phyloP scores from a whole-genome alignment of 1,140 invertebrate genomes.

The Aphelenchoides besseyi region DNA sequence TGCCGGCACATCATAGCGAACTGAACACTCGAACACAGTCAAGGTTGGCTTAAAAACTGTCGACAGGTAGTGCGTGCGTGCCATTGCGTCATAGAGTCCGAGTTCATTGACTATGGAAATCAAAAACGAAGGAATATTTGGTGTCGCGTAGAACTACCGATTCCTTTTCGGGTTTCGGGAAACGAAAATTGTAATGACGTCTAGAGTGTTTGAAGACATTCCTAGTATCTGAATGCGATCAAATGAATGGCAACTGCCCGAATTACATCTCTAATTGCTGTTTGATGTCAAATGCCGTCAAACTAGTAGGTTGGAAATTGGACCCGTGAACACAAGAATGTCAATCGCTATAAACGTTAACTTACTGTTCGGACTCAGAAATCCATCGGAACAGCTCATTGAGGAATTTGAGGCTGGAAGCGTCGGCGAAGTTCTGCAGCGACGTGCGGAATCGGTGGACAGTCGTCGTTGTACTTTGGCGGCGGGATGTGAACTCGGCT shows the following conservation, averaged over 20 bases:
- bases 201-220: neutral
- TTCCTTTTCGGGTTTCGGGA: too few species aligned
- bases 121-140: too few species aligned
- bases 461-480: slow-evolving; percentile 15
- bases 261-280: neutral
- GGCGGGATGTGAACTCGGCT: neutral
- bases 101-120: too few species aligned
- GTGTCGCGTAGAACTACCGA: too few species aligned
- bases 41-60: too few species aligned
- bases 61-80: too few species aligned
- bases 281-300: neutral
- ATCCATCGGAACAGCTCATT: neutral
- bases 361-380: slow-evolving; percentile 11
- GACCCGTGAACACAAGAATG: neutral
- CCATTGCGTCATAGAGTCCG: too few species aligned
- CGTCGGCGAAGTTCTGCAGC: neutral
- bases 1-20: too few species aligned
- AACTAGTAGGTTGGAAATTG: neutral
- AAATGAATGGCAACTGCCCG: neutral
- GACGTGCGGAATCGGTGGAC: slow-evolving; percentile 9
- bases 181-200: neutral
- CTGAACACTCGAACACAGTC: too few species aligned
- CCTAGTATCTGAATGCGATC: neutral
- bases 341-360: neutral
- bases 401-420: neutral